These are phyloP conservation scores for Cinara cedri DNA, from an alignment of 2,888 invertebrate species.

Conservation along the genomic window DNA sequence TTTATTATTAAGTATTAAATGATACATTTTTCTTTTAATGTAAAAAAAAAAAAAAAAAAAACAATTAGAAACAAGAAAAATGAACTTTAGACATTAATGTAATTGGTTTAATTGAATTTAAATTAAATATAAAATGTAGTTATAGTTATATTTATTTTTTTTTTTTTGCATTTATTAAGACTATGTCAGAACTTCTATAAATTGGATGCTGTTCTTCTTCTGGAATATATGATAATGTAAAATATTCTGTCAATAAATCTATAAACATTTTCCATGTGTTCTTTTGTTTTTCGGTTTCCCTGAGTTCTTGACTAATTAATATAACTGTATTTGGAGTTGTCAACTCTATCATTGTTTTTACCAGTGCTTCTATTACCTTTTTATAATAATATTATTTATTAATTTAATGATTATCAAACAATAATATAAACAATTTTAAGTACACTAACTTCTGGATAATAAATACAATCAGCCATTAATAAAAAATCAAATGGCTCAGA, in stretches of 20 bases:
- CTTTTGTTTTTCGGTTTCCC: constrained; percentile 70
- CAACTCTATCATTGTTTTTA: constrained; percentile 62
- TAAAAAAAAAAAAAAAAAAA: constrained; percentile 55
- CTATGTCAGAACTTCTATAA: constrained; percentile 67
- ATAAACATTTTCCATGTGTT: constrained; percentile 67
- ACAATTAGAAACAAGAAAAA: constrained; percentile 57
- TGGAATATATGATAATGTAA: constrained; percentile 36
- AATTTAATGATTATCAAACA: constrained; percentile 21
- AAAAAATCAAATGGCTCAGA: constrained; percentile 64
- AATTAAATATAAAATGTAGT: constrained; percentile 40
- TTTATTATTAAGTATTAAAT: neutral
- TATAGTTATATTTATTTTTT: constrained; percentile 40
- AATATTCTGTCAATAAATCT: constrained; percentile 62
- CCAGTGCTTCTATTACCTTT: constrained; percentile 69
- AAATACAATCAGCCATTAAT: constrained; percentile 70
- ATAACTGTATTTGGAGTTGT: constrained; percentile 67
- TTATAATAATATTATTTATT: constrained; percentile 60
- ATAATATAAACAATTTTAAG: constrained; percentile 58
- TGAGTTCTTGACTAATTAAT: constrained; percentile 73
- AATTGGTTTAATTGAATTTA: constrained; percentile 57
- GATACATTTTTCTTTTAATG: constrained; percentile 43
- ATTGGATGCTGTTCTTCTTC: too few relatives aligned
- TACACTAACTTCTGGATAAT: constrained; percentile 67
- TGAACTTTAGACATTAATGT: constrained; percentile 57
- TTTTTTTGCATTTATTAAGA: constrained; percentile 64